Conservation (phyloP, 1,140 invertebrate species). For the Hormaphis cornu region DNA sequence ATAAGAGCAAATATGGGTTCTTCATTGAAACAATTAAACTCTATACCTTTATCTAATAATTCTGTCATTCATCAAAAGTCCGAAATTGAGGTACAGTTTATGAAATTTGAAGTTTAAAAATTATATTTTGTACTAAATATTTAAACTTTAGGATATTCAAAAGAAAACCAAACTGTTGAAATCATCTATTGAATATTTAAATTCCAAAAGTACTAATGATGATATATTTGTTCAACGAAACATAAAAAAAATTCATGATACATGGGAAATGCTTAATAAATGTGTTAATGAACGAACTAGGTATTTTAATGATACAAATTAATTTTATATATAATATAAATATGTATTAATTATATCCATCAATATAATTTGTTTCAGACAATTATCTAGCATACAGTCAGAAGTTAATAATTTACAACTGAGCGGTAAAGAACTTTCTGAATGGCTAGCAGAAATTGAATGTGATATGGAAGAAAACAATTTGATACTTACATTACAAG, state of each 20-base stretch:
- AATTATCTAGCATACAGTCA: constrained; percentile 16
- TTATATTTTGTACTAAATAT: not conserved
- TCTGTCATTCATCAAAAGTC: constrained; percentile 56
- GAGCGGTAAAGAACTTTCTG: constrained; percentile 24
- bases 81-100: constrained; percentile 41
- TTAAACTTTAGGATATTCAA: constrained; percentile 1
- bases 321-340: not conserved
- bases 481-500: constrained; percentile 20
- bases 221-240: constrained; percentile 10
- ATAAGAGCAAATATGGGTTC: constrained; percentile 50
- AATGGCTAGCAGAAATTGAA: constrained; percentile 30
- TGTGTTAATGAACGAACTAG: constrained; percentile 15
- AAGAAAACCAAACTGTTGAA: not conserved
- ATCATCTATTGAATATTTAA: constrained; percentile 1
- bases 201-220: constrained; percentile 9
- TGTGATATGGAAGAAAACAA: constrained; percentile 26
- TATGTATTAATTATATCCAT: not conserved
- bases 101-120: not conserved
- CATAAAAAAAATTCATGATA: constrained; percentile 1
- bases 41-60: constrained; percentile 53
- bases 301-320: not conserved
- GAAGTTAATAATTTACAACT: constrained; percentile 21
- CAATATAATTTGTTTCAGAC: not conserved
- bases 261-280: constrained; percentile 15
- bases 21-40: constrained; percentile 46